Evolutionary conservation across 2,888 invertebrate species (phyloP).

Genomic region (Eristalis tenax): DNA sequence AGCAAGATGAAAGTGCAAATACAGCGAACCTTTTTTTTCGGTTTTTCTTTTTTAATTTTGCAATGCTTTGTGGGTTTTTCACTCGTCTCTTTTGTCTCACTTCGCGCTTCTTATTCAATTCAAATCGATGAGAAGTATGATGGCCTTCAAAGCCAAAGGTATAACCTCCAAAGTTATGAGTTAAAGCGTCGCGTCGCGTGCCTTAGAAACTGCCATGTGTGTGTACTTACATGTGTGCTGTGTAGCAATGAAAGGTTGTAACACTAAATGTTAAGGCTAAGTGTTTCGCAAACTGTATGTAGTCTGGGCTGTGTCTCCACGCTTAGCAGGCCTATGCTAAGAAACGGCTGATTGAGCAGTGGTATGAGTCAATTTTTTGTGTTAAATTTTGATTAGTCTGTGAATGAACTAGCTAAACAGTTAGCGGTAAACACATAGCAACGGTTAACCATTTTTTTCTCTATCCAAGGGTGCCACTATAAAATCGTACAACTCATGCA

Average conservation of each 20-base stretch:
- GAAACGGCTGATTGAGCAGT: not conserved
- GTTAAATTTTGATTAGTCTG: not conserved
- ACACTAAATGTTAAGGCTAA: slow-evolving; percentile 8
- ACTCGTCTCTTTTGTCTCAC: not conserved
- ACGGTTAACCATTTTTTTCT: not conserved
- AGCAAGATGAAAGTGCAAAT: slow-evolving; percentile 60
- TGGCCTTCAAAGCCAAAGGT: slow-evolving; percentile 46
- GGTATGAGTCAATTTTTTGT: not conserved
- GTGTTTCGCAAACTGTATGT: not conserved
- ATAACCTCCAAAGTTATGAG: slow-evolving; percentile 29
- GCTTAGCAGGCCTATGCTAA: not conserved
- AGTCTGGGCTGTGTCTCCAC: not conserved
- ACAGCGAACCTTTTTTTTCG: not conserved
- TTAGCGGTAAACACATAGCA: not conserved
- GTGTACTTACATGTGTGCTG: not conserved
- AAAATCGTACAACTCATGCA: not conserved
- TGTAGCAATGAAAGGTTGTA: slow-evolving; percentile 11
- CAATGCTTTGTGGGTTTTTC: slow-evolving; percentile 14
- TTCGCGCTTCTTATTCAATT: not conserved
- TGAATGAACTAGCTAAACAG: not conserved
- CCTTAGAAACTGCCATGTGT: not conserved
- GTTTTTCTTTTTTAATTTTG: slow-evolving; percentile 11
- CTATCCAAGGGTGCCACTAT: not conserved
- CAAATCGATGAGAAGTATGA: not conserved
- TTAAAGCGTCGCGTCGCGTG: slow-evolving; percentile 32